Conservation (phyloP, 2,113 vertebrate genomes). For the Pelusios castaneus region DNA sequence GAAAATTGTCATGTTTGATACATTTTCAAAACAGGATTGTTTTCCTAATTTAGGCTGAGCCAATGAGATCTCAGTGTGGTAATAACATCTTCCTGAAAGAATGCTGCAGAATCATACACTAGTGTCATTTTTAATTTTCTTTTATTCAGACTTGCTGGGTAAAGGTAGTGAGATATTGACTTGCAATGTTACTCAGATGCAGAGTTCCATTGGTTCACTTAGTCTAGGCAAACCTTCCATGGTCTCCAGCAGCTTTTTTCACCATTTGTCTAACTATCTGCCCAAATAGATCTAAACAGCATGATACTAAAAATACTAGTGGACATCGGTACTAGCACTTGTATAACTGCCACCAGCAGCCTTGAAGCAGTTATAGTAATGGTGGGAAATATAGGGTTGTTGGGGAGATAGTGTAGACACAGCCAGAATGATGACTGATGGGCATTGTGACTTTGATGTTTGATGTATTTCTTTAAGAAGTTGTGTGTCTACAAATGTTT, state of each 20-base stretch:
- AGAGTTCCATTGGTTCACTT: neutral
- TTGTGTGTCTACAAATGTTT: fast-evolving
- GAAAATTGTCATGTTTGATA: neutral
- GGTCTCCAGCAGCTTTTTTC: neutral
- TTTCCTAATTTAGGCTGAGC: neutral
- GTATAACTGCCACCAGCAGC: neutral
- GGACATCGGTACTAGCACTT: neutral
- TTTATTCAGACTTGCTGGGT: neutral
- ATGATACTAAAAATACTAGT: neutral
- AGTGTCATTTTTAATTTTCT: neutral
- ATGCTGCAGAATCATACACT: neutral
- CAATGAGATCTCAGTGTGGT: fast-evolving
- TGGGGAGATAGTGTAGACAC: neutral
- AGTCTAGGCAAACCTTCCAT: neutral
- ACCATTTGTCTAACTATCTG: neutral
- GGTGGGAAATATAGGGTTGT: neutral
- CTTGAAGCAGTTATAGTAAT: neutral
- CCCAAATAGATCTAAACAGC: neutral
- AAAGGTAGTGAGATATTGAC: neutral
- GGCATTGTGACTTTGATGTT: neutral
- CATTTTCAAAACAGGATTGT: neutral
- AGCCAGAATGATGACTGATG: fast-evolving
- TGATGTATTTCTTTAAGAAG: neutral
- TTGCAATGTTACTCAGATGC: neutral
- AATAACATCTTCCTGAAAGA: neutral